Percentiles rank a stretch among this genome's conserved stretches.
Evolutionary conservation across 2,113 vertebrate species (phyloP).

Genomic region (Madoqua kirkii): DNA sequence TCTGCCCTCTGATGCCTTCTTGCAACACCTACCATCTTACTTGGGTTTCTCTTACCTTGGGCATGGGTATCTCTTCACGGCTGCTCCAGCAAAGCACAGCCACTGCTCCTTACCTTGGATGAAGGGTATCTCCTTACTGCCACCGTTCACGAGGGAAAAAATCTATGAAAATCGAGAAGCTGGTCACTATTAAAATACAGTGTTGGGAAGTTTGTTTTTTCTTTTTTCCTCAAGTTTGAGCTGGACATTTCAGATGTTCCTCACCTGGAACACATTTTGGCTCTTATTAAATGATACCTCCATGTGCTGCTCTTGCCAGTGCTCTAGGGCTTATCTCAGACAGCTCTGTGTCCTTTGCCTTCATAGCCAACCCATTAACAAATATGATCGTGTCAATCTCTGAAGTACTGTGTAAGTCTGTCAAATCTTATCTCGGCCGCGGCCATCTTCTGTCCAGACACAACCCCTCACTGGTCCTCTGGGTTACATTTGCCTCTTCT

Average conservation of each 20-base stretch:
- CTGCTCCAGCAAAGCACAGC: too few species aligned
- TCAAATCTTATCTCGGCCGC: background rate
- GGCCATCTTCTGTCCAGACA: background rate
- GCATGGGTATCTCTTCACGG: too few species aligned
- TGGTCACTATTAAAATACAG: background rate
- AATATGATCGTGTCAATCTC: background rate
- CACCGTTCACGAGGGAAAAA: too few species aligned
- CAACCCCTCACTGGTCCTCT: background rate
- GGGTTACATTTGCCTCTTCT: background rate
- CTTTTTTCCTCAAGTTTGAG: background rate
- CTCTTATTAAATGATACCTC: background rate
- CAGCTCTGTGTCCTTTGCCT: background rate
- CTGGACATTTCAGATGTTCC: background rate
- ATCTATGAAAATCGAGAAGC: background rate
- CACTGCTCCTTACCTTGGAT: too few species aligned
- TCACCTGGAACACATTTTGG: background rate
- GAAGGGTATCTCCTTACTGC: too few species aligned
- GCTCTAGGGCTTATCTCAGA: background rate
- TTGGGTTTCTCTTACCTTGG: too few species aligned
- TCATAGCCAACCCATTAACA: background rate
- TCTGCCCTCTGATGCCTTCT: too few species aligned
- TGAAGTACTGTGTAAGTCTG: background rate
- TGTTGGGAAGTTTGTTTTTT: background rate
- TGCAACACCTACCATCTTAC: too few species aligned
- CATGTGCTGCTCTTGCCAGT: background rate